These are phyloP conservation scores for Danio albolineatus DNA, from an alignment of 2,797 vertebrate genomes.

Conservation along the genomic window DNA sequence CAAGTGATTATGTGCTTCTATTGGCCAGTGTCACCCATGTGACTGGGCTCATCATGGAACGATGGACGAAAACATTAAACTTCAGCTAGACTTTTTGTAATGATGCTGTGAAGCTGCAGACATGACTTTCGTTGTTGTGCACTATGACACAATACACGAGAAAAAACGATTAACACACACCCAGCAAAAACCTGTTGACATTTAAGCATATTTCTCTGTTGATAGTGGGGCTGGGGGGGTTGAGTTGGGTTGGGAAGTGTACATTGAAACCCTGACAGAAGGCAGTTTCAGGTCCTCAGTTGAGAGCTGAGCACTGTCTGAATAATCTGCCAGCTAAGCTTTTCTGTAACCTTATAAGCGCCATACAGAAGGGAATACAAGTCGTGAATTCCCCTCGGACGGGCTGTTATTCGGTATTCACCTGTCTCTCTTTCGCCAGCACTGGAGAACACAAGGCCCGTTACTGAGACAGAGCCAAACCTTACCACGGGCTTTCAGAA, in stretches of 20 bases:
- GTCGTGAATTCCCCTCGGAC: conserved; percentile 32
- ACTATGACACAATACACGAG: too few species aligned
- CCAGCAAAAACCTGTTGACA: too few species aligned
- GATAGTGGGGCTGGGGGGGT: too few species aligned
- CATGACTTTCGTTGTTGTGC: too few species aligned
- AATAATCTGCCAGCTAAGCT: conserved; percentile 44
- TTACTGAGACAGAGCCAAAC: conserved; percentile 45
- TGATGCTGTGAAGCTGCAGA: too few species aligned
- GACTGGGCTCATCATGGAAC: too few species aligned
- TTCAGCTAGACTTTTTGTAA: too few species aligned
- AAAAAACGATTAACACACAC: too few species aligned
- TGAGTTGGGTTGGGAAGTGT: background rate
- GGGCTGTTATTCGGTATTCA: conserved; percentile 15
- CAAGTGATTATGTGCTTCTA: too few species aligned
- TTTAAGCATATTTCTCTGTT: too few species aligned
- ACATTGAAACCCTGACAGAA: background rate
- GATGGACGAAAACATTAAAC: too few species aligned
- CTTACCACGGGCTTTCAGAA: conserved; percentile 48
- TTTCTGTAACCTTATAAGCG: conserved; percentile 38
- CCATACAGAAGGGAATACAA: conserved; percentile 1
- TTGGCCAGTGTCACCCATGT: too few species aligned
- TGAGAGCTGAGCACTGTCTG: conserved; percentile 9
- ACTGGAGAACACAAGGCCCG: conserved; percentile 35
- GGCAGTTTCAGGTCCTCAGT: conserved; percentile 27
- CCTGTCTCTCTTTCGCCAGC: conserved; percentile 48